These are phyloP conservation scores for Leptinotarsa lineolata DNA, from an alignment of 1,140 invertebrate species.

Conservation along the genomic window DNA sequence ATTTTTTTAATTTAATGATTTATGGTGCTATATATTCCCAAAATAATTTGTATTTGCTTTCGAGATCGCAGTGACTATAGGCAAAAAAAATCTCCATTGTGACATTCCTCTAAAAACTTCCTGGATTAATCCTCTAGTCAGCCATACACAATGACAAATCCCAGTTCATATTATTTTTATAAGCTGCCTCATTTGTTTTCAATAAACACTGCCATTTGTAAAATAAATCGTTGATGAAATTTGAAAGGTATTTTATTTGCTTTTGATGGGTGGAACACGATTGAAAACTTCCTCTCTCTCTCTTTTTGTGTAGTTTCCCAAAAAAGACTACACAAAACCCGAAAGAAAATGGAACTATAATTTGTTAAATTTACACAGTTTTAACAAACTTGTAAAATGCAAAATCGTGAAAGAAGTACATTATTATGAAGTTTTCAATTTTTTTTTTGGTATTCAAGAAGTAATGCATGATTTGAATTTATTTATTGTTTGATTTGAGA, in stretches of 20 bases:
- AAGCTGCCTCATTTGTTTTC: constrained; percentile 26
- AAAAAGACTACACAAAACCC: no score
- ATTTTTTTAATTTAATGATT: constrained; percentile 49
- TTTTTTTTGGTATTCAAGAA: no score
- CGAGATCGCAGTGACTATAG: constrained; percentile 16
- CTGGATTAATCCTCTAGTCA: constrained; percentile 22
- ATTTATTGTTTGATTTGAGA: no score
- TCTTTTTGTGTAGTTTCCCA: no score
- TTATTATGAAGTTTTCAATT: no score
- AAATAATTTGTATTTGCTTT: constrained; percentile 29
- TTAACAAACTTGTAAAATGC: no score
- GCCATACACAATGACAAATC: constrained; percentile 5
- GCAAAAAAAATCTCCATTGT: background rate
- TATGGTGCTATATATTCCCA: constrained; percentile 45
- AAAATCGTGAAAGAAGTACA: no score
- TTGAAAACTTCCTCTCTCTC: no score
- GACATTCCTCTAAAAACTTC: constrained; percentile 24
- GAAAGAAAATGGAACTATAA: no score
- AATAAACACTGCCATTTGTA: constrained; percentile 47
- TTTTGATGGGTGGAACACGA: no score
- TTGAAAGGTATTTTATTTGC: background rate
- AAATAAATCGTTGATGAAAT: constrained; percentile 30
- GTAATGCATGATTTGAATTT: no score
- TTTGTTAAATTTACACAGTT: no score
- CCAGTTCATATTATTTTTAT: constrained; percentile 4